Base-by-base conservation (phyloP, 2,888 invertebrate species). In the Protula sp. region DNA sequence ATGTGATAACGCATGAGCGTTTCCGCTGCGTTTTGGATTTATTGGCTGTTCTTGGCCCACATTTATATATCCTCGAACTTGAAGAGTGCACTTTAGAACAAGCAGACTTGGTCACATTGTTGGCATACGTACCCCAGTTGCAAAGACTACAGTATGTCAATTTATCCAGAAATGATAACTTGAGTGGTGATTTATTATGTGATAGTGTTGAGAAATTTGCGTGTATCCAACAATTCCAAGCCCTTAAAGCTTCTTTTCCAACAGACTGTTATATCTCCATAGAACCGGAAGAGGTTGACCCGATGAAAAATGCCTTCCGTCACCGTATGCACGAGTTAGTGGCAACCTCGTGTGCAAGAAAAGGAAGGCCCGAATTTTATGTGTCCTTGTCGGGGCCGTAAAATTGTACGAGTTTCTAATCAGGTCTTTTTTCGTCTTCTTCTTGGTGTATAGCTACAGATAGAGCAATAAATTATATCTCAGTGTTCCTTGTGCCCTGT, bases 81-180 rank as follows among this genome's bases (percentile, higher is more conserved):
- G 75, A 78, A 60, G 73, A 74, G 27, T 70, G 72, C 56, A 56
- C 57, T 19, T 53, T 76, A 9, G 59, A 65, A 2, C 69, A 72
- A 54, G 57, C 60, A 48, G 58, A 69, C 31, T 56, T 73, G 27
- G 55, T 38, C 9, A 38, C 38, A 9, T 19, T 38, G 9, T 38
- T 38, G 9, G 38, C 38, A 14, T 9, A 38, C 9, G 9, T 38
- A 19, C 9, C 9, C 9, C 9, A 14, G 38, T 38, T 38, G 38
- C 19, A 9, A 9, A 38, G 38, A 14, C 38, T 38, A 19, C 38
- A 19, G 9, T 38, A 14, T 38, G 19, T 38, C 38, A 38, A 38
- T 38, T 9, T 38, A 19, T 9, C 38, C 9, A 38, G 38, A 19
- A 38, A 38, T 38, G 38, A 38, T 38, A 38, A 19, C 19, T 38